Percentiles rank a stretch among this genome's conserved stretches.
Evolutionary conservation across 2,888 invertebrate species (phyloP).

Genomic region (Polydrusus cervinus): DNA sequence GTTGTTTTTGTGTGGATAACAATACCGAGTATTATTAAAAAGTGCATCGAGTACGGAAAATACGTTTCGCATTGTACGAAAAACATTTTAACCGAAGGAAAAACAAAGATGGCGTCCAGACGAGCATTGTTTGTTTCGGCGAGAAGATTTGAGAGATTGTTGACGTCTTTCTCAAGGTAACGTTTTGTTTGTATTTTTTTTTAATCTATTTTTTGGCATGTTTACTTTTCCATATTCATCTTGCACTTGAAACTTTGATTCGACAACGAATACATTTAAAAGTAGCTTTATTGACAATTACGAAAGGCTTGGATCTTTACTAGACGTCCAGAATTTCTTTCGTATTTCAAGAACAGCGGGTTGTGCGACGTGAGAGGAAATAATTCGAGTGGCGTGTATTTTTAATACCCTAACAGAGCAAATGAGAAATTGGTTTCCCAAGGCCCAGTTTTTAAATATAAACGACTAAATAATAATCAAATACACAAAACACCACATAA

Average conservation of each 20-base stretch:
- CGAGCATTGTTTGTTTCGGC: slow-evolving; percentile 63
- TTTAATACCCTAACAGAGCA: no score
- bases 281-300: no score
- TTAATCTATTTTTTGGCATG: background rate
- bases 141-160: slow-evolving; percentile 65
- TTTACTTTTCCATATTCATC: background rate
- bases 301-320: no score
- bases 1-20: slow-evolving; percentile 8
- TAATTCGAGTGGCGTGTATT: no score
- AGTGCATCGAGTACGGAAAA: slow-evolving; percentile 5
- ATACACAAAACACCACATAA: no score
- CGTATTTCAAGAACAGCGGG: no score
- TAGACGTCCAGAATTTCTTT: no score
- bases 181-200: slow-evolving; percentile 15
- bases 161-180: slow-evolving; percentile 68
- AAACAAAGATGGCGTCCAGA: slow-evolving; percentile 59
- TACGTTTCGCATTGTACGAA: slow-evolving; percentile 16
- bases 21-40: slow-evolving; percentile 16
- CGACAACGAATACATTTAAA: no score
- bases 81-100: slow-evolving; percentile 20
- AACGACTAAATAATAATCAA: no score
- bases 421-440: no score
- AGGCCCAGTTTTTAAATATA: no score
- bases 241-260: background rate
- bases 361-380: no score